phyloP scores from a whole-genome alignment of 2,797 vertebrate genomes.

The Onychomys arenicola region DNA sequence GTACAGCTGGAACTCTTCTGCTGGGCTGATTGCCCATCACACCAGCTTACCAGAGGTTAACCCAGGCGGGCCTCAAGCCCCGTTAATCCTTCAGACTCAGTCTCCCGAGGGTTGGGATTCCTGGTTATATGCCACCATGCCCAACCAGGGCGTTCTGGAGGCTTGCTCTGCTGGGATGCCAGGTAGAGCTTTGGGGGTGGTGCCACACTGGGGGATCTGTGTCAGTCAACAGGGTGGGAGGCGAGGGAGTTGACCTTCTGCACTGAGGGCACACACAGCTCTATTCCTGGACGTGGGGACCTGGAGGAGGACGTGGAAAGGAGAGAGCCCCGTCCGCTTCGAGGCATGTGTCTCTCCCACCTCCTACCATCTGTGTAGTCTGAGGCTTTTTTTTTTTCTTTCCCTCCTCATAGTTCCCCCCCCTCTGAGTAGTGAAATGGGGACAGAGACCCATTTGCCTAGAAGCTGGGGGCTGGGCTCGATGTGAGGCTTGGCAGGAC shows the following conservation, averaged over 20 bases:
- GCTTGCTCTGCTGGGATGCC: not conserved
- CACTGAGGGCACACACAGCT: not conserved
- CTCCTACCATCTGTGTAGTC: not conserved
- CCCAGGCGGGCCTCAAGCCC: not conserved
- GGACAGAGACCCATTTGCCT: slow-evolving; percentile 1
- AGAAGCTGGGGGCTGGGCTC: not conserved
- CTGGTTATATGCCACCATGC: not conserved
- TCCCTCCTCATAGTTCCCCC: not conserved
- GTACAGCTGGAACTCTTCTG: not conserved
- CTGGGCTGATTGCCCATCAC: not conserved
- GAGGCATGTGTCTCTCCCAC: not conserved
- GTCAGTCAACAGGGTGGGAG: not conserved
- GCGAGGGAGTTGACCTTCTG: not conserved
- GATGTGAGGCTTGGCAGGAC: slow-evolving; percentile 7
- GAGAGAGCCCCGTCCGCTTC: not conserved
- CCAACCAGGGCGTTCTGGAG: not conserved
- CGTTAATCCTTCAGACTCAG: not conserved
- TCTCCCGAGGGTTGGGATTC: not conserved
- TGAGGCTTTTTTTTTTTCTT: not conserved
- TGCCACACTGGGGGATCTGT: not conserved
- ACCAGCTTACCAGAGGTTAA: not conserved
- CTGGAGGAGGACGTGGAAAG: not conserved
- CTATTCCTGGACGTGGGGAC: not conserved
- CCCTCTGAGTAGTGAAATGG: not conserved
- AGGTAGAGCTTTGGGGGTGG: not conserved